Conservation (phyloP, 2,797 vertebrate species). For the Steatocranus sp. region DNA sequence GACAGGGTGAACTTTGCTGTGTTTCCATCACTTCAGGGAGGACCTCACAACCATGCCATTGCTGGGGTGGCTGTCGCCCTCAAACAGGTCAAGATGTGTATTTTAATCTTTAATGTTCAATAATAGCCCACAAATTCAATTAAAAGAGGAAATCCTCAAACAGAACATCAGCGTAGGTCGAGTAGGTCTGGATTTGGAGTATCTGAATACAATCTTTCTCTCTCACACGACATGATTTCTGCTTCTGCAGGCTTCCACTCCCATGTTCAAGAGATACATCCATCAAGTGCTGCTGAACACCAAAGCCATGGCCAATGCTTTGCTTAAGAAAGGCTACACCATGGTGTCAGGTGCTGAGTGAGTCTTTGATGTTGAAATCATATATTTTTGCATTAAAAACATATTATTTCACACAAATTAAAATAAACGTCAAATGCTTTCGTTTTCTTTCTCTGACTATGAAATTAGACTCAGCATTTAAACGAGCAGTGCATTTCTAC, state of each 20-base stretch:
- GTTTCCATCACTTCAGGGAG: constrained; percentile 86
- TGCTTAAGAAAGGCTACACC: constrained; percentile 80
- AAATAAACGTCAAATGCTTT: background rate
- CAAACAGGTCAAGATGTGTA: constrained; percentile 73
- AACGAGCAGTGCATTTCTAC: background rate
- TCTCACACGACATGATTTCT: background rate
- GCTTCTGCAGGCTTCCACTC: constrained; percentile 73
- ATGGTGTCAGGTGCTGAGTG: constrained; percentile 79
- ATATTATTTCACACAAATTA: background rate
- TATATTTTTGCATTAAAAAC: background rate
- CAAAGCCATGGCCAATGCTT: constrained; percentile 79
- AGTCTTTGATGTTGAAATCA: background rate
- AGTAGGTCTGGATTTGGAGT: background rate
- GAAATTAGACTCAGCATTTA: background rate
- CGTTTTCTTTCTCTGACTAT: background rate
- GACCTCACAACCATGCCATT: constrained; percentile 86
- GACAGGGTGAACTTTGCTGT: constrained; percentile 85
- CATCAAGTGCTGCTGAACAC: constrained; percentile 81
- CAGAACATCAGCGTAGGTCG: background rate
- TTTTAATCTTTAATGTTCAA: background rate
- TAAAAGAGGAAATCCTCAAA: background rate
- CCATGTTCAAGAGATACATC: constrained; percentile 82
- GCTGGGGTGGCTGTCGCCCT: constrained; percentile 83
- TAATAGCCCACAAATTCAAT: background rate
- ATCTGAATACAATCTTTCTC: background rate